Percentiles rank a stretch among this genome's conserved stretches.
phyloP scores from a whole-genome alignment of 2,113 vertebrate species.

The Trematomus loennbergii region DNA sequence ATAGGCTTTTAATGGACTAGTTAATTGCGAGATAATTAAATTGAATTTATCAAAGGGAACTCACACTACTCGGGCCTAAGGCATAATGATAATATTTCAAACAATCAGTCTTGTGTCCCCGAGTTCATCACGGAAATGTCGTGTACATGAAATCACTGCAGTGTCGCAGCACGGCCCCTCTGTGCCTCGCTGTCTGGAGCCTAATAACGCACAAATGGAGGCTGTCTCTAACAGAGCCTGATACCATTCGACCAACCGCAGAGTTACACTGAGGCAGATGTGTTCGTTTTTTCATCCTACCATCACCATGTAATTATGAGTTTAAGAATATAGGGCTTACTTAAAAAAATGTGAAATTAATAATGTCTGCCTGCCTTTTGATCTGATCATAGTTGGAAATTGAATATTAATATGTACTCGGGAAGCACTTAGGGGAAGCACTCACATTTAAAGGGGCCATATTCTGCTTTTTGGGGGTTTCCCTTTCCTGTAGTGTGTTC shows the following conservation, averaged over 20 bases:
- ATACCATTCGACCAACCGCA: conserved; percentile 9
- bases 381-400: no score
- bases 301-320: no score
- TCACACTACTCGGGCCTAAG: neutral
- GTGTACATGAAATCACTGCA: conserved; percentile 1
- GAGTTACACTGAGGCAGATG: no score
- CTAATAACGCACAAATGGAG: conserved; percentile 22
- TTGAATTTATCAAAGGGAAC: conserved; percentile 60
- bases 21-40: conserved; percentile 72
- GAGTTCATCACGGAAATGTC: conserved; percentile 30
- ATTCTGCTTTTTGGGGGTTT: no score
- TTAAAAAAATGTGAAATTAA: no score
- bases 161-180: neutral
- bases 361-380: no score
- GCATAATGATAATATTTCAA: conserved; percentile 40
- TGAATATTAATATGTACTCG: no score
- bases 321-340: no score
- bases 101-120: conserved; percentile 18
- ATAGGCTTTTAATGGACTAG: conserved; percentile 68
- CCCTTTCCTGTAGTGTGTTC: no score
- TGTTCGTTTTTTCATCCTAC: no score
- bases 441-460: no score
- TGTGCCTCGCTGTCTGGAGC: neutral
- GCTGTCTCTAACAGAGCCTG: neutral
- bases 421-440: no score